A percentile compares a stretch with the other conserved stretches of the same genome.
These are phyloP conservation scores for Xanthorhoe designata DNA, from an alignment of 2,888 invertebrate genomes.

Conservation along the genomic window DNA sequence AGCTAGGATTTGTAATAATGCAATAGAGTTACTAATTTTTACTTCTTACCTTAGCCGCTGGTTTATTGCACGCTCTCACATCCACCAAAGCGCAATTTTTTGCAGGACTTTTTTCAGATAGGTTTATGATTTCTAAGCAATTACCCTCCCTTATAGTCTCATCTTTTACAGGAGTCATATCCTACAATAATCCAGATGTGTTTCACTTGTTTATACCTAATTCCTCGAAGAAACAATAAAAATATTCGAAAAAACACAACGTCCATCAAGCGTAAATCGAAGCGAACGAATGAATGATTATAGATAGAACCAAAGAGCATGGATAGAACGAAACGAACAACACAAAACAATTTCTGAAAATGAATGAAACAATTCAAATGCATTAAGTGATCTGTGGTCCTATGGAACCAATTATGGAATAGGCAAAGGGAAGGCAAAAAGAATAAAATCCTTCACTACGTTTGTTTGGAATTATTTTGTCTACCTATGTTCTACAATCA, in stretches of 20 bases:
- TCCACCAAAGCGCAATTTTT: constrained; percentile 84
- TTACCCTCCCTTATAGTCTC: constrained; percentile 78
- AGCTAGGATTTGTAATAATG: background rate
- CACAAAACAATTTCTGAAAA: too few species aligned
- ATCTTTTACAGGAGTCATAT: constrained; percentile 84
- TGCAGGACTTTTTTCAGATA: constrained; percentile 79
- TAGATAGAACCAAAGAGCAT: too few species aligned
- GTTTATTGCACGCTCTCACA: constrained; percentile 89
- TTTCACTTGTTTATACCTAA: constrained; percentile 21
- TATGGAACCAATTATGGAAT: too few species aligned
- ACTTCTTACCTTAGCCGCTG: constrained; percentile 86
- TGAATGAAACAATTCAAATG: background rate
- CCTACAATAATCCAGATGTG: constrained; percentile 48
- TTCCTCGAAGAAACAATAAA: constrained; percentile 31
- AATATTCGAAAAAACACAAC: constrained; percentile 37
- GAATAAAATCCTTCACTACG: too few species aligned
- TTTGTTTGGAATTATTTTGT: too few species aligned
- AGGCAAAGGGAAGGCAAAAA: too few species aligned
- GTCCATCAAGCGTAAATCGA: constrained; percentile 55
- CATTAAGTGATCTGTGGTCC: too few species aligned
- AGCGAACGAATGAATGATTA: constrained; percentile 41
- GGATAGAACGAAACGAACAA: too few species aligned
- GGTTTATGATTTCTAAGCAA: constrained; percentile 79
- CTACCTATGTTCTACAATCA: too few species aligned
- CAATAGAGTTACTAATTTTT: background rate